These are phyloP conservation scores for Nephrocerus scutellatus DNA, from an alignment of 2,888 invertebrate species.

Conservation along the genomic window DNA sequence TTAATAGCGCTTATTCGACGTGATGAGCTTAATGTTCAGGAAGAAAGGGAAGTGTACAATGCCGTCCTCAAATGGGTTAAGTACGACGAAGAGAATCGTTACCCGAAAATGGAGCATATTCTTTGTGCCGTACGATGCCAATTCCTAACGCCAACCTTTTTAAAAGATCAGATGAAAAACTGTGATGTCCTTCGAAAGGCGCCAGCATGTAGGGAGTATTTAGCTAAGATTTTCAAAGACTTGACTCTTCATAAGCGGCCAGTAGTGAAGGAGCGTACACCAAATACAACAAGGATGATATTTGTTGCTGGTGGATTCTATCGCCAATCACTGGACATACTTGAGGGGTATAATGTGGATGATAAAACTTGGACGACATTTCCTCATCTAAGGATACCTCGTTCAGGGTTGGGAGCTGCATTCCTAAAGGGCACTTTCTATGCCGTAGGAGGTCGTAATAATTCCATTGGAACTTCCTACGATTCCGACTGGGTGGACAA, in stretches of 20 bases:
- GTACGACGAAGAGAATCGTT: slow-evolving; percentile 76
- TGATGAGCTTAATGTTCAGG: slow-evolving; percentile 85
- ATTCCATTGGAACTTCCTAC: slow-evolving; percentile 79
- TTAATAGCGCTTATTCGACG: slow-evolving; percentile 75
- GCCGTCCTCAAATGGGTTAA: slow-evolving; percentile 89
- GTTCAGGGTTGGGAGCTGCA: slow-evolving; percentile 81
- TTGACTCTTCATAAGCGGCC: slow-evolving; percentile 81
- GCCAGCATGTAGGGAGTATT: slow-evolving; percentile 82
- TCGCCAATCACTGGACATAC: slow-evolving; percentile 74
- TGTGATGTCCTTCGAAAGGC: slow-evolving; percentile 81
- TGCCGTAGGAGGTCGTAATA: slow-evolving; percentile 88
- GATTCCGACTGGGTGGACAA: slow-evolving; percentile 74
- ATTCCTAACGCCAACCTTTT: slow-evolving; percentile 82
- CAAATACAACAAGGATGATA: slow-evolving; percentile 82
- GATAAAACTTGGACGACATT: slow-evolving; percentile 78
- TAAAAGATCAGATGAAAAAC: slow-evolving; percentile 85
- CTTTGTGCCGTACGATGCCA: slow-evolving; percentile 85
- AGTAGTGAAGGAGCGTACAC: slow-evolving; percentile 75
- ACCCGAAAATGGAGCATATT: slow-evolving; percentile 80
- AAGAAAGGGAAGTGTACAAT: slow-evolving; percentile 85
- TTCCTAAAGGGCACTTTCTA: slow-evolving; percentile 84
- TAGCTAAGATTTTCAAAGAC: slow-evolving; percentile 85
- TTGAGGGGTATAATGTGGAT: slow-evolving; percentile 84
- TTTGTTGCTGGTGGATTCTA: slow-evolving; percentile 89
- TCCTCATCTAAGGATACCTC: slow-evolving; percentile 75